A percentile compares a stretch with the other conserved stretches of the same genome.
Evolutionary conservation across 2,797 vertebrate genomes (phyloP).

Genomic region (Tapirus indicus): DNA sequence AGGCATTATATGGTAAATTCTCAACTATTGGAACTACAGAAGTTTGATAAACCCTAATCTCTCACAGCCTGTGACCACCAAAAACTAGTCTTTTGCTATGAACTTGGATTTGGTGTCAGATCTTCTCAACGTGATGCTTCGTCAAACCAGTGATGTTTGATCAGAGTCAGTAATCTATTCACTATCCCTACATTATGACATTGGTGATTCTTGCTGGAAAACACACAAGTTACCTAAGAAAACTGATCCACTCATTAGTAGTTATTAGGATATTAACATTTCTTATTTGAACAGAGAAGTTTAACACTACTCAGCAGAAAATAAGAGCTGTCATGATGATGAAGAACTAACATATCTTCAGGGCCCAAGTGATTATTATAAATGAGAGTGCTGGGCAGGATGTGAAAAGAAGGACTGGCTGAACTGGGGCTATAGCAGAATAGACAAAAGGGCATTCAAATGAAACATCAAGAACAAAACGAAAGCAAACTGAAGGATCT

Average conservation of each 20-base stretch:
- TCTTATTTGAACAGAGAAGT: not conserved
- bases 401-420: not conserved
- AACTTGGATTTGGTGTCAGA: not conserved
- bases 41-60: not conserved
- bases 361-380: not conserved
- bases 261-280: not conserved
- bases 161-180: not conserved
- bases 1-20: not conserved
- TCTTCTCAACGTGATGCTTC: not conserved
- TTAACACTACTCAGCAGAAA: constrained; percentile 8
- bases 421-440: not conserved
- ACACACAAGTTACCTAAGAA: not conserved
- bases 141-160: not conserved
- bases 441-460: not conserved
- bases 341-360: not conserved
- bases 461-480: not conserved
- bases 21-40: not conserved
- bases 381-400: not conserved
- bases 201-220: not conserved
- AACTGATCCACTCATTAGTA: not conserved
- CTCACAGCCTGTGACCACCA: not conserved
- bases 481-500: not conserved
- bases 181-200: not conserved
- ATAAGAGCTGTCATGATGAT: constrained; percentile 30
- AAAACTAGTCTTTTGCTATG: not conserved